Conservation (phyloP, 1,140 invertebrate species). For the Diabrotica virgifera region DNA sequence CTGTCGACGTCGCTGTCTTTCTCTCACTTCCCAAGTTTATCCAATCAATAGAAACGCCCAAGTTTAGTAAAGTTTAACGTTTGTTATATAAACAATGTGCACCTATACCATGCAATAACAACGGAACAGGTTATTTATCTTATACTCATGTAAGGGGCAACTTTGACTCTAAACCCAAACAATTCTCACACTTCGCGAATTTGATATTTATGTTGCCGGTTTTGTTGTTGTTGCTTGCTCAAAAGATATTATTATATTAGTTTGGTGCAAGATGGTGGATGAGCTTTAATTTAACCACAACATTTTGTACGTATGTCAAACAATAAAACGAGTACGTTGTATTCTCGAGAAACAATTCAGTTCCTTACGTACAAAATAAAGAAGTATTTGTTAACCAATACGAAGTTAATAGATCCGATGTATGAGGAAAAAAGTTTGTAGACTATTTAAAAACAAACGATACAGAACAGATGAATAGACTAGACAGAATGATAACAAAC, state of each 20-base stretch:
- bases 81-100: constrained; percentile 48
- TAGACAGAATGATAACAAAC: too few species aligned
- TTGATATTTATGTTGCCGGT: constrained; percentile 31
- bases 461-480: too few species aligned
- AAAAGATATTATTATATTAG: constrained; percentile 6
- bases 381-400: too few species aligned
- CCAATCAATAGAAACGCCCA: constrained; percentile 42
- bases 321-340: too few species aligned
- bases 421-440: too few species aligned
- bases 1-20: constrained; percentile 10
- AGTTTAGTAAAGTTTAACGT: constrained; percentile 44
- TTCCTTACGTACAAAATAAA: too few species aligned
- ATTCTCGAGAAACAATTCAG: too few species aligned
- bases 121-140: constrained; percentile 40
- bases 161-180: constrained; percentile 30
- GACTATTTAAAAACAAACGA: too few species aligned
- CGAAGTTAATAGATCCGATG: too few species aligned
- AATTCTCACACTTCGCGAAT: constrained; percentile 28
- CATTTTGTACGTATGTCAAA: too few species aligned
- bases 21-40: constrained; percentile 37
- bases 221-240: constrained; percentile 28
- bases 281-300: too few species aligned
- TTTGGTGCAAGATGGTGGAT: not conserved
- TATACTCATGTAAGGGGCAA: constrained; percentile 33
- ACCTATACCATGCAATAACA: constrained; percentile 40